Percentiles rank a stretch among this genome's conserved stretches.
Evolutionary conservation across 2,888 invertebrate genomes (phyloP).

Genomic region (Drosophila multiciliata): DNA sequence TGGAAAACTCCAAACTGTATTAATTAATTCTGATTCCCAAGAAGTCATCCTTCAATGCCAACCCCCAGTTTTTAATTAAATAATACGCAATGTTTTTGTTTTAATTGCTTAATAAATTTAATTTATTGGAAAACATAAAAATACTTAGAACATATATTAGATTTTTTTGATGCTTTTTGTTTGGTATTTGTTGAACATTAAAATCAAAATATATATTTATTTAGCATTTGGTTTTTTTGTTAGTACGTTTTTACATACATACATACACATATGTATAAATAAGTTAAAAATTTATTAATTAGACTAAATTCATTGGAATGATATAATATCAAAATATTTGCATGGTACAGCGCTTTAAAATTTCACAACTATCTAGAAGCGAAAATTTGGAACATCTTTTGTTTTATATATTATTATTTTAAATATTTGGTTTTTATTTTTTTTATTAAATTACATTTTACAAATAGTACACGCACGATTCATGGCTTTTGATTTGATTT

Average conservation of each 20-base stretch:
- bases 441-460: constrained; percentile 55
- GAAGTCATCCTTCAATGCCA: neutral
- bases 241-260: constrained; percentile 54
- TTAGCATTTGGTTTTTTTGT: constrained; percentile 56
- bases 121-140: constrained; percentile 82
- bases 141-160: constrained; percentile 66
- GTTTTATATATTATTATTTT: constrained; percentile 21
- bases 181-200: constrained; percentile 76
- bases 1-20: neutral
- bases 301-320: constrained; percentile 84
- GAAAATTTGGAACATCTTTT: constrained; percentile 66
- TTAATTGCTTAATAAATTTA: constrained; percentile 78
- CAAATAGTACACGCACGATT: constrained; percentile 64
- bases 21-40: neutral
- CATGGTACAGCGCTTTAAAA: constrained; percentile 80
- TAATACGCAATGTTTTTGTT: constrained; percentile 14
- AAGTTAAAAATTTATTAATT: constrained; percentile 82
- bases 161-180: constrained; percentile 44
- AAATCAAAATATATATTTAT: constrained; percentile 72
- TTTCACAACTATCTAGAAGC: constrained; percentile 80
- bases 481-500: constrained; percentile 53
- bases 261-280: constrained; percentile 70
- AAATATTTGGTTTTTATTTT: constrained; percentile 9
- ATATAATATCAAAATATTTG: constrained; percentile 83
- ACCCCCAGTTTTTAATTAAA: neutral